Conservation (phyloP, 2,888 invertebrate genomes). For the Leucophora obtusa region DNA sequence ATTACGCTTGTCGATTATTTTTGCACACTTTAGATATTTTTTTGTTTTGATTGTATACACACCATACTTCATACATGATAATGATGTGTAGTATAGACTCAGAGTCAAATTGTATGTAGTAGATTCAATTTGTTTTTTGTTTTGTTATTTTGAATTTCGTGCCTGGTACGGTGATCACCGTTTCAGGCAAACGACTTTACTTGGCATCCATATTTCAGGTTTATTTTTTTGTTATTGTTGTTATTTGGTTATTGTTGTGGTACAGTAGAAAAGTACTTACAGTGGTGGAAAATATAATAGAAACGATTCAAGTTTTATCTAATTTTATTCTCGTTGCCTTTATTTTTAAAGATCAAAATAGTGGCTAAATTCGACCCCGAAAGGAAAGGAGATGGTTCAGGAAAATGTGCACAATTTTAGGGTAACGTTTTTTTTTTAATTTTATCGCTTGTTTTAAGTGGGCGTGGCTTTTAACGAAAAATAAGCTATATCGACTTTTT, state of each 20-base stretch:
- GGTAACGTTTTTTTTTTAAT: too few species aligned
- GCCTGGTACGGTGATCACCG: conserved; percentile 76
- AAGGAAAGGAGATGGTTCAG: too few species aligned
- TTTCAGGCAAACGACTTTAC: conserved; percentile 68
- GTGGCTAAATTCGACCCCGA: too few species aligned
- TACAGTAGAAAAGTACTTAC: conserved; percentile 20
- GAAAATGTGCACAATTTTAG: too few species aligned
- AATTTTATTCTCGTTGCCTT: too few species aligned
- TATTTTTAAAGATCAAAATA: too few species aligned
- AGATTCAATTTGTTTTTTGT: background rate
- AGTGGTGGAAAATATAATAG: too few species aligned
- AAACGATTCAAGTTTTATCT: too few species aligned
- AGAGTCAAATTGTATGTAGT: conserved; percentile 24
- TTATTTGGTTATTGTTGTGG: conserved; percentile 33
- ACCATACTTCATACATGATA: conserved; percentile 3
- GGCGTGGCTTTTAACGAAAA: too few species aligned
- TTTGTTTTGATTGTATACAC: background rate
- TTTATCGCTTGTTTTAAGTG: too few species aligned
- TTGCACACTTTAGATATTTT: conserved; percentile 23
- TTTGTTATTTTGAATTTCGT: conserved; percentile 63
- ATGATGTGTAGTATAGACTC: conserved; percentile 14
- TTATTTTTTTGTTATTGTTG: conserved; percentile 49
- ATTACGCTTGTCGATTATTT: conserved; percentile 38
- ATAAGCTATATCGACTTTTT: too few species aligned
- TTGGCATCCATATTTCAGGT: conserved; percentile 64